These are phyloP conservation scores for Spinus olivaceus DNA, from an alignment of 2,797 vertebrate species.

Conservation along the genomic window DNA sequence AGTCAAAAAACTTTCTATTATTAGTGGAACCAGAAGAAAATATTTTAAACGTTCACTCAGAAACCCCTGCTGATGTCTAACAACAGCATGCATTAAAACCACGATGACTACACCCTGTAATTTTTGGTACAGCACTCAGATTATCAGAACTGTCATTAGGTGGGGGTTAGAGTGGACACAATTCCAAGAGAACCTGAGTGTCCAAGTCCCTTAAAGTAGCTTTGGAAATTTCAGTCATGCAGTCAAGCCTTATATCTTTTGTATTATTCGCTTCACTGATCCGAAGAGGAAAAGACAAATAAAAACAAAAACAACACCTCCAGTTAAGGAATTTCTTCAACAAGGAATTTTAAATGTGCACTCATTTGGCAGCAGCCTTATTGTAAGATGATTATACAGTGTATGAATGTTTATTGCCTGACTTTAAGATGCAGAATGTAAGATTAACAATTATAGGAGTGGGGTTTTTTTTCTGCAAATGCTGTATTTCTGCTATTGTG, in stretches of 20 bases:
- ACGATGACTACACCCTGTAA: neutral
- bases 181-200: neutral
- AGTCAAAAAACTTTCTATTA: neutral
- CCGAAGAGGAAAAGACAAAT: slow-evolving; percentile 57
- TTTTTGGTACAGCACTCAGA: neutral
- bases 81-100: neutral
- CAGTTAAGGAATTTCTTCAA: slow-evolving; percentile 37
- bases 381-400: slow-evolving; percentile 68
- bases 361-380: slow-evolving; percentile 66
- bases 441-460: slow-evolving; percentile 68
- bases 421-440: slow-evolving; percentile 70
- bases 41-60: neutral
- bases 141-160: neutral
- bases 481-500: slow-evolving; percentile 77
- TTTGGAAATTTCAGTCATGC: neutral
- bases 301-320: slow-evolving; percentile 47
- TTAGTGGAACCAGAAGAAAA: neutral
- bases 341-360: slow-evolving; percentile 66
- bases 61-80: neutral
- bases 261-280: slow-evolving; percentile 57
- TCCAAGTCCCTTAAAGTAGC: neutral
- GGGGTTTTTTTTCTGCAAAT: slow-evolving; percentile 52
- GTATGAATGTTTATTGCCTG: slow-evolving; percentile 74
- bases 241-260: neutral
- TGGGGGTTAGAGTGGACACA: neutral